Evolutionary conservation across 2,797 vertebrate species (phyloP).

Genomic region (Labroides dimidiatus): DNA sequence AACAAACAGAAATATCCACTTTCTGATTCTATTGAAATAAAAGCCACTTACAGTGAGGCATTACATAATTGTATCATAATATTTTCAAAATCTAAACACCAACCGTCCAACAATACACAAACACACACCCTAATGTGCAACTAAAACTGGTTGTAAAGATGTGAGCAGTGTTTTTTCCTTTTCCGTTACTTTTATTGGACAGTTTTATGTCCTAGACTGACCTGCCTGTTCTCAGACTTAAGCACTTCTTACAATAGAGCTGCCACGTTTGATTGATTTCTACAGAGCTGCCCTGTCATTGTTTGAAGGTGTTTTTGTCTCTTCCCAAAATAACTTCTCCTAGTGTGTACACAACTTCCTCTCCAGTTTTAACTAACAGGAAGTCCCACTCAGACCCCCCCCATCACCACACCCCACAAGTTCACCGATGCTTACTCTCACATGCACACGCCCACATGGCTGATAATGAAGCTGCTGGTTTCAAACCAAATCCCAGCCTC

Average conservation of each 20-base stretch:
- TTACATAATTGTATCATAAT: constrained; percentile 12
- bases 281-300: constrained; percentile 25
- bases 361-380: constrained; percentile 30
- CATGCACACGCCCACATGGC: not conserved
- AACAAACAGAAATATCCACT: too few relatives aligned
- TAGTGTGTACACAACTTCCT: constrained; percentile 45
- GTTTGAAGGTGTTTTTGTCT: constrained; percentile 46
- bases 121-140: not conserved
- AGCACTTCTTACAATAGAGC: constrained; percentile 65
- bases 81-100: constrained; percentile 25
- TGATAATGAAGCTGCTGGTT: constrained; percentile 3
- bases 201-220: constrained; percentile 29
- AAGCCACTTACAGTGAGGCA: not conserved
- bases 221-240: constrained; percentile 37
- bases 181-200: constrained; percentile 20
- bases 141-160: constrained; percentile 12
- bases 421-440: not conserved
- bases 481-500: constrained; percentile 15
- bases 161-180: constrained; percentile 60
- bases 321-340: constrained; percentile 51
- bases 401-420: too few relatives aligned
- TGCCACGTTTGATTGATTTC: constrained; percentile 61
- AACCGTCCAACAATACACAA: not conserved
- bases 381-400: too few relatives aligned
- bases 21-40: not conserved